Evolutionary conservation across 2,797 vertebrate genomes (phyloP).

Genomic region (Psittacula derbiana): DNA sequence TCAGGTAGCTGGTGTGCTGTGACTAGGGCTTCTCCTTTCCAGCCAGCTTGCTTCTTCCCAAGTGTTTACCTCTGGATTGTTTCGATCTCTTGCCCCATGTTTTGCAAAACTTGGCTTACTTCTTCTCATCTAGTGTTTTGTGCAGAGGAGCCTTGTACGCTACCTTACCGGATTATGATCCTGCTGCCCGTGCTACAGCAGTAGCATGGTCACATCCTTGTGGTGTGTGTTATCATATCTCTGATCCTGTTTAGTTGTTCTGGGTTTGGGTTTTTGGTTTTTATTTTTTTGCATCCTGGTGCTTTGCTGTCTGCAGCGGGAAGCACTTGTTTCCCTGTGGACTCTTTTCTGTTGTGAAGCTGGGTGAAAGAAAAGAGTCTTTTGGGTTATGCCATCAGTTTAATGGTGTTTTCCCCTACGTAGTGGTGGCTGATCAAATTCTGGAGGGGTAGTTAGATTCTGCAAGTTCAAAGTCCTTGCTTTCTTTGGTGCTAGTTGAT

Average conservation of each 20-base stretch:
- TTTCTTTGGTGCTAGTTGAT: not conserved
- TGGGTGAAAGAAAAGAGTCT: not conserved
- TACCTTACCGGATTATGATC: not conserved
- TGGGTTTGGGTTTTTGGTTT: too few relatives aligned
- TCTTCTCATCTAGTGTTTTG: not conserved
- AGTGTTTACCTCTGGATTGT: not conserved
- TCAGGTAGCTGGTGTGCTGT: not conserved
- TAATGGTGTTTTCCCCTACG: not conserved
- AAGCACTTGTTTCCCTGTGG: not conserved
- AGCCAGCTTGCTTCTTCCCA: not conserved
- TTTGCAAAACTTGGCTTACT: not conserved
- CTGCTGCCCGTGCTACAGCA: not conserved
- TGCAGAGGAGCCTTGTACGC: fast-evolving
- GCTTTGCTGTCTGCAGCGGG: not conserved
- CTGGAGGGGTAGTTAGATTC: not conserved
- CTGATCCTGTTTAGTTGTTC: not conserved
- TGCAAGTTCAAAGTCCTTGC: not conserved
- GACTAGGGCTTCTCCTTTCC: not conserved
- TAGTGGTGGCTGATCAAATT: not conserved
- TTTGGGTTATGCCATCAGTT: not conserved
- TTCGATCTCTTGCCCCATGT: not conserved
- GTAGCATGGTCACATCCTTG: not conserved
- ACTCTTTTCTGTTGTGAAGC: not conserved
- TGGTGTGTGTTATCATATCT: not conserved
- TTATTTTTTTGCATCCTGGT: not conserved